A percentile compares a stretch with the other conserved stretches of the same genome.
Evolutionary conservation across 2,888 invertebrate genomes (phyloP).

Genomic region (Drosophila kambysellisi): DNA sequence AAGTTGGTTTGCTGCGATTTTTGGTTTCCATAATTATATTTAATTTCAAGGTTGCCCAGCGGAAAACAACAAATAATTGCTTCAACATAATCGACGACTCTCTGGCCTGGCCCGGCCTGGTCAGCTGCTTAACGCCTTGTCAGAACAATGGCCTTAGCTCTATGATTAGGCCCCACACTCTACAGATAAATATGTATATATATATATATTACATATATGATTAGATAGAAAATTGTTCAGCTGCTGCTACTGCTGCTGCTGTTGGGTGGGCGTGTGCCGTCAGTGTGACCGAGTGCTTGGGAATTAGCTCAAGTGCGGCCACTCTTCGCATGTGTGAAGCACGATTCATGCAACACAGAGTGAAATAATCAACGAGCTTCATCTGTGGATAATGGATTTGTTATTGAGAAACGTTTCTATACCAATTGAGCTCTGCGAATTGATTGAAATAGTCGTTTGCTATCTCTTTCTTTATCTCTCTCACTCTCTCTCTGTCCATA

Average conservation of each 20-base stretch:
- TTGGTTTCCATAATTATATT: slow-evolving; percentile 75
- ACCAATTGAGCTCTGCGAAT: slow-evolving; percentile 53
- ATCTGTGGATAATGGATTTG: slow-evolving; percentile 67
- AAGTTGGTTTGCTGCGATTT: slow-evolving; percentile 63
- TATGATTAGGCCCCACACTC: slow-evolving; percentile 55
- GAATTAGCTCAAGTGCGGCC: slow-evolving; percentile 76
- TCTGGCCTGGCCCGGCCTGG: slow-evolving; percentile 5
- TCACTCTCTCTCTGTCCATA: background rate
- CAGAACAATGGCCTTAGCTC: slow-evolving; percentile 72
- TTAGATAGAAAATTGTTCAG: slow-evolving; percentile 41
- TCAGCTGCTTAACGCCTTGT: slow-evolving; percentile 79
- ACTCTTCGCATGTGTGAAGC: slow-evolving; percentile 61
- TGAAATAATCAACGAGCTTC: slow-evolving; percentile 44
- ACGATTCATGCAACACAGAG: slow-evolving; percentile 28
- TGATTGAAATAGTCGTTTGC: slow-evolving; percentile 45
- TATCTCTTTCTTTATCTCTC: background rate
- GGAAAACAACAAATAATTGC: slow-evolving; percentile 73
- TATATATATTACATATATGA: slow-evolving; percentile 23
- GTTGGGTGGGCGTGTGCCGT: slow-evolving; percentile 48
- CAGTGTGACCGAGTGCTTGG: slow-evolving; percentile 56
- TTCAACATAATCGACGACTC: slow-evolving; percentile 59
- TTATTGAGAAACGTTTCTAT: slow-evolving; percentile 56
- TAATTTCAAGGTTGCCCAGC: slow-evolving; percentile 77
- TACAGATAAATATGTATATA: slow-evolving; percentile 10
- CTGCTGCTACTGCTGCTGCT: slow-evolving; percentile 16